Evolutionary conservation across 2,113 vertebrate species (phyloP).

Genomic region (Athene cunicularia): DNA sequence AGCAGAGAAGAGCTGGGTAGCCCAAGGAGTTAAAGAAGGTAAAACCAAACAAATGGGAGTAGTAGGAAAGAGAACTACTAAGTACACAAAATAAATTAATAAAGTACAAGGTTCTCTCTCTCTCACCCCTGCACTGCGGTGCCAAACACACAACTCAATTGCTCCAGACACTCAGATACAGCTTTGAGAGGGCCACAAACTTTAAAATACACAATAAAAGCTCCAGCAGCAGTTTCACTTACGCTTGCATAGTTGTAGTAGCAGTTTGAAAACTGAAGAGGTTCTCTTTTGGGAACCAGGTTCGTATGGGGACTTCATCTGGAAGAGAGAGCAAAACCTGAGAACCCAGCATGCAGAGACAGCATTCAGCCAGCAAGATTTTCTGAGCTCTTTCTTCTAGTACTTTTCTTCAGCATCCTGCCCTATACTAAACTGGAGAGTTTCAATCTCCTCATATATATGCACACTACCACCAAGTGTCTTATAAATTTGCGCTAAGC

Average conservation of each 20-base stretch:
- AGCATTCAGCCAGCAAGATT: neutral
- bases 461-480: neutral
- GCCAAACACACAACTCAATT: neutral
- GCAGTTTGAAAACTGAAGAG: conserved; percentile 97
- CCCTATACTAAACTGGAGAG: neutral
- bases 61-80: neutral
- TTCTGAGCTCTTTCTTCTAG: neutral
- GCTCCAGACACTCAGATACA: neutral
- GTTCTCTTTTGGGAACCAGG: conserved; percentile 97
- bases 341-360: neutral
- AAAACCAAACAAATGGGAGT: neutral
- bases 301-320: conserved; percentile 89
- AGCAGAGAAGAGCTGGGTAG: neutral
- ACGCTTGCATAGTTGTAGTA: conserved; percentile 99
- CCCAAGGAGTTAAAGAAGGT: neutral
- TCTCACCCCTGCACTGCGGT: neutral
- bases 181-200: neutral
- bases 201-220: neutral
- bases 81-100: neutral
- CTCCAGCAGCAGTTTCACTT: conserved; percentile 72
- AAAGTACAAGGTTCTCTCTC: neutral
- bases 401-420: neutral
- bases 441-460: neutral
- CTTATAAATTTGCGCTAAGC: neutral
- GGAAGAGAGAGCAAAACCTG: conserved; percentile 39